Evolutionary conservation across 2,888 invertebrate genomes (phyloP), one percentile per base, ranked within the genome.

Genomic region (Microctonus brassicae): DNA sequence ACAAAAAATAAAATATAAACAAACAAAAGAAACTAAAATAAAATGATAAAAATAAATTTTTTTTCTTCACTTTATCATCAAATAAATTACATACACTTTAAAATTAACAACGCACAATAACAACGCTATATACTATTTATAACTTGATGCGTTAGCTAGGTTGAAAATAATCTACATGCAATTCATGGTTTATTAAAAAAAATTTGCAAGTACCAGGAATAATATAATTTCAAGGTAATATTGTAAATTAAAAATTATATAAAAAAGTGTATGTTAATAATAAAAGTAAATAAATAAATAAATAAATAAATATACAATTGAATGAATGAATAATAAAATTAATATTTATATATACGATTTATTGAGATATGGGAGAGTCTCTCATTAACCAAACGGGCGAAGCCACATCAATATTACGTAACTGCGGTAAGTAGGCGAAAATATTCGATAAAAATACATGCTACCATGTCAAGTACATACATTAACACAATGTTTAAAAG

Each of bases 361-460:
- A 73, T 70, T 64, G 42, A 62, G 69, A 64, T 34, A 60, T 69
- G 72, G 72, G 62, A 47, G 64, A 47, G 55, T 26, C 64, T 47
- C 47, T 73, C 70, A 69, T 74, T 73, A 76, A 74, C 73, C 57
- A 55, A 66, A 66, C 52, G 60, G 60, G 53, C 61, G 65, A 70
- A 55, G 60, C 77, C 76, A 76, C 75, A 75, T 74, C 67, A 71
- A 79, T 81, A 82, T 82, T 82, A 82, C 82, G 82, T 82, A 82
- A 82, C 77, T 75, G 78, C 61, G 11, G 17, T 66, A 81, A 79
- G 79, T 80, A 76, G 79, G 78, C 78, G 73, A 77, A 80, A 80
- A 80, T 82, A 81, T 79, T 80, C 78, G 76, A 77, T 78, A 77
- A 80, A 80, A 81, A 78, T 77, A 77, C 75, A 77, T 79, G 77